A percentile compares a stretch with the other conserved stretches of the same genome.
Evolutionary conservation across 1,140 invertebrate genomes (phyloP).

Genomic region (Melitaea cinxia): DNA sequence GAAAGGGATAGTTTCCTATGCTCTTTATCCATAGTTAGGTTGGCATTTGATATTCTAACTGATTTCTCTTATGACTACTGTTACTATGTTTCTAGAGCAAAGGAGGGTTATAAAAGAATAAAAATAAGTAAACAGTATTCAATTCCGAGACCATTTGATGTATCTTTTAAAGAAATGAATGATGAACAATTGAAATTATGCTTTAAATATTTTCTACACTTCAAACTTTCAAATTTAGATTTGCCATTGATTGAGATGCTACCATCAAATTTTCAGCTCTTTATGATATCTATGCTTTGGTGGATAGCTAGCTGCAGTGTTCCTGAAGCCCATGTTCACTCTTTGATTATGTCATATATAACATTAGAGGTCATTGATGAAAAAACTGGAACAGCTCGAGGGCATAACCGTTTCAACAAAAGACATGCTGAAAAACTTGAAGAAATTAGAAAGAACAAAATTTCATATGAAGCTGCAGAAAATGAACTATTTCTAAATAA

Average conservation of each 20-base stretch:
- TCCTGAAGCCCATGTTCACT: constrained; percentile 82
- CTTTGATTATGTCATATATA: constrained; percentile 84
- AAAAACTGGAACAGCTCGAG: constrained; percentile 81
- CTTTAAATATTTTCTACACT: constrained; percentile 75
- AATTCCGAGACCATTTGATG: constrained; percentile 59
- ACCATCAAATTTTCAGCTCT: constrained; percentile 84
- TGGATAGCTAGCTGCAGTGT: constrained; percentile 83
- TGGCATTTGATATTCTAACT: constrained; percentile 85
- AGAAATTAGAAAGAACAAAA: constrained; percentile 54
- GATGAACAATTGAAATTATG: constrained; percentile 58
- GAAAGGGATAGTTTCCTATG: constrained; percentile 83
- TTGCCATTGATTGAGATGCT: constrained; percentile 75
- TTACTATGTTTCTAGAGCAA: constrained; percentile 68
- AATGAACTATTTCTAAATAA: constrained; percentile 64
- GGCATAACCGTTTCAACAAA: constrained; percentile 73
- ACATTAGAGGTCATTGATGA: constrained; percentile 84
- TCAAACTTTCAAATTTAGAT: constrained; percentile 71
- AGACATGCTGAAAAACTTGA: constrained; percentile 68
- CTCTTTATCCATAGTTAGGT: constrained; percentile 84
- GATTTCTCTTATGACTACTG: constrained; percentile 60
- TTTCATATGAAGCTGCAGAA: constrained; percentile 36
- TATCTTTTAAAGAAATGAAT: constrained; percentile 63
- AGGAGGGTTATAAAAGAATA: constrained; percentile 55
- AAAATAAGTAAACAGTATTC: constrained; percentile 52
- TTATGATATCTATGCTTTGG: constrained; percentile 84